These are phyloP conservation scores for Lipotes vexillifer DNA, from an alignment of 2,113 vertebrate species.

Conservation along the genomic window DNA sequence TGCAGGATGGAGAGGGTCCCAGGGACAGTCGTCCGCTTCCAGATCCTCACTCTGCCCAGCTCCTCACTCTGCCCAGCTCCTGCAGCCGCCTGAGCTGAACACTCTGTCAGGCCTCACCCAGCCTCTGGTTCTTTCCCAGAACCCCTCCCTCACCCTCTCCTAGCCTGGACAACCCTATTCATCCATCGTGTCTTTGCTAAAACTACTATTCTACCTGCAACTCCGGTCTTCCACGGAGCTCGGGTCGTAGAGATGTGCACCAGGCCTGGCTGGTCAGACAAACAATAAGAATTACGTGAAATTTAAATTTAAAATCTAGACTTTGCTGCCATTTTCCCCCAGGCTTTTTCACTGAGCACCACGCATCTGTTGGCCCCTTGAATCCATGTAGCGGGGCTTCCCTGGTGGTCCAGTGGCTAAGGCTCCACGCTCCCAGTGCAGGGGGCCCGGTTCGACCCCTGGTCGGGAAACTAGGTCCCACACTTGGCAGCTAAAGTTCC, in stretches of 20 bases:
- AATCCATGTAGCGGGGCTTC: not conserved
- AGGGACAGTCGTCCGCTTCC: not conserved
- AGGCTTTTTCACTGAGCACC: not conserved
- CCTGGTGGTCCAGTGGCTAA: too few relatives aligned
- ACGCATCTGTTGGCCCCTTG: not conserved
- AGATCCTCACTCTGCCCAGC: not conserved
- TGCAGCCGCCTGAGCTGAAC: not conserved
- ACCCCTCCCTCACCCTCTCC: not conserved
- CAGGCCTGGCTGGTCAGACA: not conserved
- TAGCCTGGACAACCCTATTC: not conserved
- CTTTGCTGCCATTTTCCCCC: not conserved
- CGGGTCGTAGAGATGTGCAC: not conserved
- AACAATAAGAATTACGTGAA: not conserved
- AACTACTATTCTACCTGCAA: not conserved
- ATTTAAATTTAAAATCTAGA: not conserved
- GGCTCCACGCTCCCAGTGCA: too few relatives aligned
- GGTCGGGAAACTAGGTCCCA: too few relatives aligned
- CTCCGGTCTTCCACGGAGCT: not conserved
- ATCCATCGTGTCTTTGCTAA: not conserved
- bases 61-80: not conserved
- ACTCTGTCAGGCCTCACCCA: rapidly evolving
- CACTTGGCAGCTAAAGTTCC: too few relatives aligned
- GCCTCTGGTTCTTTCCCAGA: not conserved
- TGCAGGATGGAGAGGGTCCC: not conserved
- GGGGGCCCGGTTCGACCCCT: too few relatives aligned